These are phyloP conservation scores for Platynereis dumerilii DNA, from an alignment of 2,888 invertebrate genomes.

Conservation along the genomic window DNA sequence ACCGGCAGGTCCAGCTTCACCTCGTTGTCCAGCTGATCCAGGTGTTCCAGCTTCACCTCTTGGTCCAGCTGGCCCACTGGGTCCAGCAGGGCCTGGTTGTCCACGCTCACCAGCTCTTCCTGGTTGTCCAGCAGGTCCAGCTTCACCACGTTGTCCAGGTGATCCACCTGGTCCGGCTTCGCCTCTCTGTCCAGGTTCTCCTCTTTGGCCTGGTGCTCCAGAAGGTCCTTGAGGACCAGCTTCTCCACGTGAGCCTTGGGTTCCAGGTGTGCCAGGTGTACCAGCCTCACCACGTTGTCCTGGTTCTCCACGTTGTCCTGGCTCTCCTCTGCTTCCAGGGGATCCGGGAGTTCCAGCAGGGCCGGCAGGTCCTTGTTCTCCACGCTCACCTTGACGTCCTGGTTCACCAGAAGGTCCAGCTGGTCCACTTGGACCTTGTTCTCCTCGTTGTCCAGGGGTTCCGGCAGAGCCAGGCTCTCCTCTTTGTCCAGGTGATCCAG, in stretches of 20 bases:
- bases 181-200: constrained; percentile 14
- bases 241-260: constrained; percentile 16
- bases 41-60: constrained; percentile 21
- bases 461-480: constrained; percentile 15
- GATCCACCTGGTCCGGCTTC: constrained; percentile 11
- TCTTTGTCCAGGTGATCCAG: constrained; percentile 13
- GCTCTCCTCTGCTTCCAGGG: constrained; percentile 21
- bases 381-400: constrained; percentile 14
- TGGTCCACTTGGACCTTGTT: neutral
- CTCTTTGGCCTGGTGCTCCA: constrained; percentile 27
- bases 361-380: constrained; percentile 21
- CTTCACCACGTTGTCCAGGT: constrained; percentile 15
- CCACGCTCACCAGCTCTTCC: constrained; percentile 14
- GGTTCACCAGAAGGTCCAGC: constrained; percentile 12
- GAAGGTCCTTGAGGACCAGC: constrained; percentile 17
- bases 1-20: constrained; percentile 30
- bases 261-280: constrained; percentile 69
- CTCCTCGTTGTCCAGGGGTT: constrained; percentile 8
- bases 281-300: constrained; percentile 69
- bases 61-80: constrained; percentile 15
- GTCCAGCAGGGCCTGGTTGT: constrained; percentile 26
- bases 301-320: constrained; percentile 15
- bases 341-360: constrained; percentile 16
- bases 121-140: neutral
- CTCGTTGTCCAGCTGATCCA: constrained; percentile 25